These are phyloP conservation scores for Epizoanthus rinbou DNA, from an alignment of 92 coral and sea anemone genomes.

Conservation along the genomic window DNA sequence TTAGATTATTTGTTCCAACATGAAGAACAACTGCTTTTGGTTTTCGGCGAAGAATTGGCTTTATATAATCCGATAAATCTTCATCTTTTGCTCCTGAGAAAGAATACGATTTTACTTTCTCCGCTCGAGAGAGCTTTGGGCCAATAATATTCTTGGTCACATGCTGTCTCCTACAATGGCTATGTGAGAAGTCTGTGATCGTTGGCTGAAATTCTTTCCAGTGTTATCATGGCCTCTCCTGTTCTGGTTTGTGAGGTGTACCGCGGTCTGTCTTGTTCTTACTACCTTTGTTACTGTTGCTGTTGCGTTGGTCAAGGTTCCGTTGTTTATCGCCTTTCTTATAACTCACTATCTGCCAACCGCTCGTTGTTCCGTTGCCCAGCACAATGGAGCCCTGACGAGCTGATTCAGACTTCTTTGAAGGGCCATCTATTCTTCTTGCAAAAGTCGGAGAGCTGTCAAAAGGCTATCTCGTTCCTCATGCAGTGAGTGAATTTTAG, in stretches of 20 bases:
- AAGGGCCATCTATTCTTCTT: background rate
- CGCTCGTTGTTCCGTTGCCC: background rate
- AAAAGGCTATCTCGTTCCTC: too few relatives aligned
- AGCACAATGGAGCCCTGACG: too few relatives aligned
- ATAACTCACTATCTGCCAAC: background rate
- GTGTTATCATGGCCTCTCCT: background rate
- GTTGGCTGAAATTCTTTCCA: background rate
- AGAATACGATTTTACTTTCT: slow-evolving; percentile 13
- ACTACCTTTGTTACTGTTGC: background rate
- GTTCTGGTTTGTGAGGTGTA: background rate
- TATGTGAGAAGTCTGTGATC: background rate
- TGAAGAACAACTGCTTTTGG: slow-evolving; percentile 19
- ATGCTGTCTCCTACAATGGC: slow-evolving; percentile 18
- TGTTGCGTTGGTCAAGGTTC: background rate
- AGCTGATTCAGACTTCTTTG: background rate
- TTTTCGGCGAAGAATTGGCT: slow-evolving; percentile 16
- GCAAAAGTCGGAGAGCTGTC: too few relatives aligned
- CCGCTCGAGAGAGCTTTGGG: slow-evolving; percentile 15
- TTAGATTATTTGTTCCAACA: slow-evolving; percentile 22
- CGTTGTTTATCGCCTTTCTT: background rate
- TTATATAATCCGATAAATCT: slow-evolving; percentile 9
- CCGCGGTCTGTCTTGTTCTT: background rate
- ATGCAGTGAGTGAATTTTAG: background rate
- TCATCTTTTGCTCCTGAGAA: slow-evolving; percentile 30
- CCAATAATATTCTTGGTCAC: slow-evolving; percentile 27